Percentiles rank a stretch among this genome's conserved stretches.
Conservation (phyloP, 2,113 vertebrate species). For the Heloderma charlesbogerti region DNA sequence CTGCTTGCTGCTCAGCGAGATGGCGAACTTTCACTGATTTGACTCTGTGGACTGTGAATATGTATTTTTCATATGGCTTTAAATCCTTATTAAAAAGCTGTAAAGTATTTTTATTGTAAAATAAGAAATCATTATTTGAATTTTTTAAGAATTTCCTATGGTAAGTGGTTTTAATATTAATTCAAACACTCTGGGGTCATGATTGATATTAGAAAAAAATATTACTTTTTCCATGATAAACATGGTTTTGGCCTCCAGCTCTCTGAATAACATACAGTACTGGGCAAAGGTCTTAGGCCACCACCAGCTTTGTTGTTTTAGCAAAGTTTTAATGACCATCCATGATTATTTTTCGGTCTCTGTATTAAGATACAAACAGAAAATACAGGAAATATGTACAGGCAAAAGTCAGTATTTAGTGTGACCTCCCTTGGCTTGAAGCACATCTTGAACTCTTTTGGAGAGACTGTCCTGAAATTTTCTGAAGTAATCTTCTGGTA, state of each 20-base stretch:
- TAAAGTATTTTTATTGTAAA: neutral
- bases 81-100: constrained; percentile 7
- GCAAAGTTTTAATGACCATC: too few species aligned
- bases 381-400: too few species aligned
- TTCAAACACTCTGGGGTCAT: neutral
- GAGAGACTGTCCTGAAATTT: too few species aligned
- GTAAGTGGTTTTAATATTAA: constrained; percentile 14
- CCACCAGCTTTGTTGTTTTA: too few species aligned
- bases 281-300: too few species aligned
- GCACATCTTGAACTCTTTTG: too few species aligned
- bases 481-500: too few species aligned
- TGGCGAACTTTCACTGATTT: neutral
- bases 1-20: neutral
- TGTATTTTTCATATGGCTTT: constrained; percentile 6
- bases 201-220: neutral
- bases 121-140: neutral
- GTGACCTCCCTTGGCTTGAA: too few species aligned
- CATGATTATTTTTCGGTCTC: too few species aligned
- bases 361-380: too few species aligned
- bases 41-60: neutral
- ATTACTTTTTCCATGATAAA: neutral
- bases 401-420: too few species aligned
- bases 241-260: neutral
- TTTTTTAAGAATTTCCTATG: neutral
- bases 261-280: neutral